Conservation (phyloP, 2,797 vertebrate species). For the Myotis myotis region DNA sequence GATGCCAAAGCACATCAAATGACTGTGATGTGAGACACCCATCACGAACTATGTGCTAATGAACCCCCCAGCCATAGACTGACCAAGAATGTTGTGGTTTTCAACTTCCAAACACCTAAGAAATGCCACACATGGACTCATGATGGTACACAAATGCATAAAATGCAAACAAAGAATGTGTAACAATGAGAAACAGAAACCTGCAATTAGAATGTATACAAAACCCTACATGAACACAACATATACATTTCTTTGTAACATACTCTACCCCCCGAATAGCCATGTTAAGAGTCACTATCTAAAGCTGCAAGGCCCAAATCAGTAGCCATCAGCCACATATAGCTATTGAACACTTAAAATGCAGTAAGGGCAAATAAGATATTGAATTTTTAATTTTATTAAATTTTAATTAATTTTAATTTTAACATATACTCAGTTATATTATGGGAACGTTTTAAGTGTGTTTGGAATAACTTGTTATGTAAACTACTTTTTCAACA, state of each 20-base stretch:
- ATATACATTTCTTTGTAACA: neutral
- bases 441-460: neutral
- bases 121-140: neutral
- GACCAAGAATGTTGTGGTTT: neutral
- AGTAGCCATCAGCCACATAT: neutral
- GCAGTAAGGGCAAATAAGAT: neutral
- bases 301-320: neutral
- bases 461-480: neutral
- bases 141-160: neutral
- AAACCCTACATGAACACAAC: neutral
- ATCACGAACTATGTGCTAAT: neutral
- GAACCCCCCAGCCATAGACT: neutral
- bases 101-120: conserved; percentile 29
- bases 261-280: neutral
- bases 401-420: conserved; percentile 26
- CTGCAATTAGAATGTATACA: neutral
- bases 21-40: neutral
- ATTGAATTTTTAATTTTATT: conserved; percentile 1
- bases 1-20: neutral
- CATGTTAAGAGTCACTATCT: neutral
- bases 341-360: neutral
- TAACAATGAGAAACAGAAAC: conserved; percentile 21
- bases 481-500: conserved; percentile 35
- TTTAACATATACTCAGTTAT: conserved; percentile 16
- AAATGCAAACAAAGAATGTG: conserved; percentile 8